Percentiles rank a stretch among this genome's conserved stretches.
phyloP scores from a whole-genome alignment of 1,140 invertebrate species.

The Frieseomelitta varia region DNA sequence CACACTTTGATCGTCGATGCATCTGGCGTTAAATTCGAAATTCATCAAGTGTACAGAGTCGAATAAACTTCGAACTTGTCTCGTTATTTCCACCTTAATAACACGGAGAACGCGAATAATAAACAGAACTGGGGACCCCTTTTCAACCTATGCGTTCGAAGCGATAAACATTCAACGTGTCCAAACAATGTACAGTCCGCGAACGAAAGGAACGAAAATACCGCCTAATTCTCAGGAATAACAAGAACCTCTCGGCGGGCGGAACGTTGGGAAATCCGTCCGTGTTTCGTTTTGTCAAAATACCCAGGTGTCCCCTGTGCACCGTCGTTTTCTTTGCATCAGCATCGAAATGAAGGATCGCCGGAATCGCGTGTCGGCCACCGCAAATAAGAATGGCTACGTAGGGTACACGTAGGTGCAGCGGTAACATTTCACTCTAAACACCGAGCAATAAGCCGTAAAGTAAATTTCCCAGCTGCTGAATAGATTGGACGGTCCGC shows the following conservation, averaged over 20 bases:
- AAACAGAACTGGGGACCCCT: neutral
- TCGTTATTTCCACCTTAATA: neutral
- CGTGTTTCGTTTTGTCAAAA: neutral
- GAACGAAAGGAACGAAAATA: neutral
- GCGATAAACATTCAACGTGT: neutral
- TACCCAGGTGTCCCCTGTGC: neutral
- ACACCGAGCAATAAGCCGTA: constrained; percentile 42
- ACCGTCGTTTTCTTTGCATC: constrained; percentile 13
- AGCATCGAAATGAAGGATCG: neutral
- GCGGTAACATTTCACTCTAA: constrained; percentile 28
- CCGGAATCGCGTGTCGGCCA: too few species aligned
- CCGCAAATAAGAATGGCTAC: neutral
- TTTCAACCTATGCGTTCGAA: too few species aligned
- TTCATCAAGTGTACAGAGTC: too few species aligned
- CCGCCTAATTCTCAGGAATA: constrained; percentile 1
- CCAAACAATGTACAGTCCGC: neutral
- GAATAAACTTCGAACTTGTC: neutral
- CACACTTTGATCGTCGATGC: too few species aligned
- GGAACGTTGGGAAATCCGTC: neutral
- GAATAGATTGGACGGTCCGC: constrained; percentile 42
- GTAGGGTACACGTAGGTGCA: neutral
- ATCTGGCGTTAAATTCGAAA: too few species aligned
- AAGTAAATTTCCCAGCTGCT: constrained; percentile 56
- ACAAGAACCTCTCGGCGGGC: neutral
- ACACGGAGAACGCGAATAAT: too few species aligned